These are phyloP conservation scores for Gymnodraco acuticeps DNA, from an alignment of 2,797 vertebrate species.

Conservation along the genomic window DNA sequence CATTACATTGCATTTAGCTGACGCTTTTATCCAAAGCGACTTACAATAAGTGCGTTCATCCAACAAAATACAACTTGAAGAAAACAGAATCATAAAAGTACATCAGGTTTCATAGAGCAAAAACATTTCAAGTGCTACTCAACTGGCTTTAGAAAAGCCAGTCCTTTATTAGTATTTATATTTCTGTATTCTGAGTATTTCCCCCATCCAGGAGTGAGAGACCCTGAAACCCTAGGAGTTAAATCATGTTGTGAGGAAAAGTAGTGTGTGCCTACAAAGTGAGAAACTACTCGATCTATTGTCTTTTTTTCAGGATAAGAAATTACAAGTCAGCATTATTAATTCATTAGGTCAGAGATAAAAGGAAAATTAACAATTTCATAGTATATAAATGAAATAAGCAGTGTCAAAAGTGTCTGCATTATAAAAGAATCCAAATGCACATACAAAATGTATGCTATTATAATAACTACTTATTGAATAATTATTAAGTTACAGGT, in stretches of 20 bases:
- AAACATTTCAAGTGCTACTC: too few species aligned
- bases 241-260: background rate
- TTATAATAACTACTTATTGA: too few species aligned
- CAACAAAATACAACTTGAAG: too few species aligned
- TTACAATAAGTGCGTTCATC: too few species aligned
- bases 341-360: conserved; percentile 1
- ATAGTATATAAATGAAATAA: background rate
- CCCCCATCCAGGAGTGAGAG: background rate
- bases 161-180: too few species aligned
- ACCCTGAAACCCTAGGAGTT: background rate
- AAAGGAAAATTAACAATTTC: background rate
- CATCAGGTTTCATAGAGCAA: too few species aligned
- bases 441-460: background rate
- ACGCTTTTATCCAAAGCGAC: too few species aligned
- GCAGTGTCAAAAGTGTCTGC: background rate
- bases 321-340: background rate
- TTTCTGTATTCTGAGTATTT: background rate
- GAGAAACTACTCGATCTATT: conserved; percentile 5
- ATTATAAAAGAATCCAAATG: conserved; percentile 3
- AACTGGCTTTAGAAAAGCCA: too few species aligned
- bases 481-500: too few species aligned
- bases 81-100: too few species aligned
- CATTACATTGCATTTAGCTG: too few species aligned
- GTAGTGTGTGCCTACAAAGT: background rate
- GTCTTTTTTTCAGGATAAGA: background rate